A percentile compares a stretch with the other conserved stretches of the same genome.
phyloP scores from a whole-genome alignment of 2,888 invertebrate genomes.

The Zhengitettix transpicula region DNA sequence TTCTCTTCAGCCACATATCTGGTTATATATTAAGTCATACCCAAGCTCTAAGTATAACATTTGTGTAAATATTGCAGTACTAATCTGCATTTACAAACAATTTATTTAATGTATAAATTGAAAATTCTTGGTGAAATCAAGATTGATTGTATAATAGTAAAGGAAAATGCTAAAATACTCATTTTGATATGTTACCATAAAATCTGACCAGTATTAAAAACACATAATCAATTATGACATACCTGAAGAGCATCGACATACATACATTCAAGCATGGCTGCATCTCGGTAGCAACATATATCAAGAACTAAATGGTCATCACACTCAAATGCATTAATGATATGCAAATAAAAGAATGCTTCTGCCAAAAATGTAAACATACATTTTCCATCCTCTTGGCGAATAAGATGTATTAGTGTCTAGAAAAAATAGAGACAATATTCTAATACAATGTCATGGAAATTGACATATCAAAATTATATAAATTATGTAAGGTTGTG shows the following conservation, averaged over 20 bases:
- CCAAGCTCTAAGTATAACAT: too few relatives aligned
- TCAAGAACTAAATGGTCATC: constrained; percentile 51
- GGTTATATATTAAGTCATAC: too few relatives aligned
- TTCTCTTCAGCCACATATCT: too few relatives aligned
- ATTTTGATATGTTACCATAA: too few relatives aligned
- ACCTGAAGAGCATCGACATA: constrained; percentile 66
- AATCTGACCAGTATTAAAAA: too few relatives aligned
- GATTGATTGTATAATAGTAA: too few relatives aligned
- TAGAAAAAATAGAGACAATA: constrained; percentile 20
- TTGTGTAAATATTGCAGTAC: neutral
- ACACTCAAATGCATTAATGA: constrained; percentile 71
- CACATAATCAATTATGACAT: constrained; percentile 5
- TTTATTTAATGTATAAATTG: neutral
- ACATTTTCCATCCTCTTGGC: constrained; percentile 38
- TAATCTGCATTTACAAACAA: neutral
- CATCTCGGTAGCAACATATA: constrained; percentile 66
- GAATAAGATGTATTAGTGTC: constrained; percentile 47
- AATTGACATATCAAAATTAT: neutral
- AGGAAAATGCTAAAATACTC: too few relatives aligned
- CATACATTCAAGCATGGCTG: constrained; percentile 73
- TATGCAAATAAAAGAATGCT: constrained; percentile 67
- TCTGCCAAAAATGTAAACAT: constrained; percentile 40
- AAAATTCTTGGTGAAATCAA: neutral
- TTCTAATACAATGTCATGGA: neutral
- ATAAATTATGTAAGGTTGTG: neutral